Evolutionary conservation across 1,140 invertebrate species (phyloP), one percentile per base, ranked within the genome.

Genomic region (Andrena cerasifolii): DNA sequence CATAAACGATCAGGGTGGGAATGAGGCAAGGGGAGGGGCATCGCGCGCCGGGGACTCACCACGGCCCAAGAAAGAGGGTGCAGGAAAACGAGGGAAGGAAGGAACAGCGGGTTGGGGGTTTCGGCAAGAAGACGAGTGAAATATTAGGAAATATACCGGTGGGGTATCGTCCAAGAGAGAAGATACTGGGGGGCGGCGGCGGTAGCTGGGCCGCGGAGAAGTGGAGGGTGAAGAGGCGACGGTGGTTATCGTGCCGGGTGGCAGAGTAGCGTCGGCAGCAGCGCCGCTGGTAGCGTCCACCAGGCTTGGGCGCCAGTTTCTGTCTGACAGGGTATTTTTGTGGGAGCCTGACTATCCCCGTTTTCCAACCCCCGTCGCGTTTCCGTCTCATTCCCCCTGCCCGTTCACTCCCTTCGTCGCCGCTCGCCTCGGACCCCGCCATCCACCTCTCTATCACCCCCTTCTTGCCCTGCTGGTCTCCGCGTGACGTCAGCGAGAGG

Each of bases 291-390:
- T 76, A 80, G 74, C 83, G 87, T 87, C 87, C 85, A 83, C 67
- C 77, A 70, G 45, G 80, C 77, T 85, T 78, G 83, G 76, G 58
- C 65, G 84, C 83, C 82, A 80, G 85, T 83, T 83, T 87, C 86
- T 83, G 88, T 89, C 87, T 88, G 89, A 86, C 88, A 88, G 84
- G 68, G 83, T 90, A 90, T 90, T 90, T 87, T 90, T 89, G 84
- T 82, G 70, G 86, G 84, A 90, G 79, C 83, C 56, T 66, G 78
- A 63, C 80, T 74, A 84, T 81, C 80, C 81, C 82, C 49, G 58
- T 43, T 79, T 78, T 45, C 24, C 70, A 18, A 56, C 21, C 28
- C 62, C 21, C 53, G 33, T 3, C 5, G 24, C 45, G 12, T 54
- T 28, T 5, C 56, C 43, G 28, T 63, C 79, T 61, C 70, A 56